Percentiles rank a stretch among this genome's conserved stretches.
Conservation (phyloP, 2,888 invertebrate genomes). For the Cetonia aurata region DNA sequence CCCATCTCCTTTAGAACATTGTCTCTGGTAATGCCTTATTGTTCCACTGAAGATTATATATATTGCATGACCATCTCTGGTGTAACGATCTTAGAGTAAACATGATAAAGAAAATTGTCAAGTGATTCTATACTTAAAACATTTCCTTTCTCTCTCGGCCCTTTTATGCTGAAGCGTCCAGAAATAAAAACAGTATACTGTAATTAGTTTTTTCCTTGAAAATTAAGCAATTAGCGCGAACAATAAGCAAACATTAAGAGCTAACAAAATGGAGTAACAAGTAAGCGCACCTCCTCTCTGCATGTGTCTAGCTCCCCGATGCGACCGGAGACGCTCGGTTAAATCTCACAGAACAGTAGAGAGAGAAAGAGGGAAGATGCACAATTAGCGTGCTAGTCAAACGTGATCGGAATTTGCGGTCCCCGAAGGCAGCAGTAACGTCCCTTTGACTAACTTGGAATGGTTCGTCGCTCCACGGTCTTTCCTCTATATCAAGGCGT, state of each 20-base stretch:
- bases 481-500: not conserved
- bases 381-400: slow-evolving; percentile 64
- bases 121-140: slow-evolving; percentile 11
- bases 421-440: slow-evolving; percentile 33
- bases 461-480: slow-evolving; percentile 12
- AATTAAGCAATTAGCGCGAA: slow-evolving; percentile 63
- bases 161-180: slow-evolving; percentile 2
- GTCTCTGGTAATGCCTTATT: no score
- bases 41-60: no score
- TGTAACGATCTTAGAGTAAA: no score
- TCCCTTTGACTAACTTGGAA: slow-evolving; percentile 36
- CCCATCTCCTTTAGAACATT: no score
- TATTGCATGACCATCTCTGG: no score
- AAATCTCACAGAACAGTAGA: slow-evolving; percentile 62
- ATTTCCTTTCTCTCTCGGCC: not conserved
- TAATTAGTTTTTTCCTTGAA: slow-evolving; percentile 31
- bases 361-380: slow-evolving; percentile 60
- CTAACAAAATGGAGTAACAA: slow-evolving; percentile 58
- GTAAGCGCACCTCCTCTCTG: slow-evolving; percentile 54
- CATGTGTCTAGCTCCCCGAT: not conserved
- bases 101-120: no score
- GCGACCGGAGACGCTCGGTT: slow-evolving; percentile 56
- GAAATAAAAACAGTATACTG: slow-evolving; percentile 23
- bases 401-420: slow-evolving; percentile 62
- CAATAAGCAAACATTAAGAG: slow-evolving; percentile 61